Evolutionary conservation across 2,797 vertebrate species (phyloP).

Genomic region (Acanthis flammea): DNA sequence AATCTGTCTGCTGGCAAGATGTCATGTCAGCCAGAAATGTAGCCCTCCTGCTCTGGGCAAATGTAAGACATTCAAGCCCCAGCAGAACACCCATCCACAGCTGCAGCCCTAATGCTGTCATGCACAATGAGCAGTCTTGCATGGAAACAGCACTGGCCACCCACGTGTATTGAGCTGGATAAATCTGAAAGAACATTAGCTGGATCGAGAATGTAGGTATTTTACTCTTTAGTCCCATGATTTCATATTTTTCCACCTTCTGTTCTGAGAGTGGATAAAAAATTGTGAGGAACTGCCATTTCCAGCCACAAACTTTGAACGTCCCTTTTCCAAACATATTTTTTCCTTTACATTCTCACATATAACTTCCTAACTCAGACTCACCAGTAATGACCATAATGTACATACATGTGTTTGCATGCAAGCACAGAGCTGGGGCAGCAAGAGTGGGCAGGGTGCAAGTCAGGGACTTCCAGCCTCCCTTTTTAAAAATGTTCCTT

Average conservation of each 20-base stretch:
- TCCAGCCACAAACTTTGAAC: neutral
- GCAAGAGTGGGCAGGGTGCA: neutral
- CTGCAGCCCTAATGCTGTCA: neutral
- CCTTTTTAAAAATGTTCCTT: neutral
- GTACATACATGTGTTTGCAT: accelerated
- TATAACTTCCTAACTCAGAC: neutral
- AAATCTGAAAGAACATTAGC: neutral
- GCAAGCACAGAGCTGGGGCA: accelerated
- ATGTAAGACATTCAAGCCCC: neutral
- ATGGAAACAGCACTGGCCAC: neutral
- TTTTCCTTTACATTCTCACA: neutral
- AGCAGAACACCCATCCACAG: neutral
- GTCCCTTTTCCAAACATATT: neutral
- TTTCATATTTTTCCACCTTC: neutral
- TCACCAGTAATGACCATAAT: neutral
- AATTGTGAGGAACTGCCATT: neutral
- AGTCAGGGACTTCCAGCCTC: neutral
- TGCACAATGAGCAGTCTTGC: neutral
- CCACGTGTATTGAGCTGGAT: neutral
- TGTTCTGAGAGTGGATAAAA: neutral
- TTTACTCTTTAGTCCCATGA: neutral
- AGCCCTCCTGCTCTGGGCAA: neutral
- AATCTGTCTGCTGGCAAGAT: neutral
- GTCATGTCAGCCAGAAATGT: neutral
- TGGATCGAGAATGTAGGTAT: neutral